Conservation (phyloP, 2,888 invertebrate species). For the Sepiola atlantica region DNA sequence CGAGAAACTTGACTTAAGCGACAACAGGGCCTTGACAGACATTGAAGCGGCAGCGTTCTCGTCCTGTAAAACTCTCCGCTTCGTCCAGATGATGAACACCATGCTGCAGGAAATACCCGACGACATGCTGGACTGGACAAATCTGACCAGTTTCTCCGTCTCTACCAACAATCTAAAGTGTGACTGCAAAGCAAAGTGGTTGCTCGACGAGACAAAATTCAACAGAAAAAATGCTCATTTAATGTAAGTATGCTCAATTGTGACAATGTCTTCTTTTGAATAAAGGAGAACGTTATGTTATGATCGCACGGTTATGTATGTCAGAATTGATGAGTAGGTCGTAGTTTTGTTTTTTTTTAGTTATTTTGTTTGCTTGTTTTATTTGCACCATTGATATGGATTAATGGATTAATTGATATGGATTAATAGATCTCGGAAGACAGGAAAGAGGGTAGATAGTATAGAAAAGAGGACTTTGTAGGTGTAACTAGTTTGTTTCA, state of each 20-base stretch:
- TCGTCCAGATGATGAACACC: background rate
- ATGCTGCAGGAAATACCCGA: background rate
- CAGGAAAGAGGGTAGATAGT: no score
- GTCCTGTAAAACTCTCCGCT: background rate
- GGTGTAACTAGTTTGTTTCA: no score
- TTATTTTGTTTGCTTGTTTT: no score
- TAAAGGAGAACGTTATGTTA: no score
- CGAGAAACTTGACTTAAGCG: constrained; percentile 2
- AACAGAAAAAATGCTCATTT: background rate
- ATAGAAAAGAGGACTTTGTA: no score
- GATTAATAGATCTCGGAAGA: no score
- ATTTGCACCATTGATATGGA: no score
- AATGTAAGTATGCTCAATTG: background rate
- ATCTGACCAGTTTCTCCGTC: background rate
- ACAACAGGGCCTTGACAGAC: background rate
- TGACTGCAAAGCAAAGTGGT: background rate
- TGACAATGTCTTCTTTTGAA: no score
- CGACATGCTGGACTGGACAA: background rate
- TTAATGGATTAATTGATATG: no score
- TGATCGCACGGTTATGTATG: no score
- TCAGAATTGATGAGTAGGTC: no score
- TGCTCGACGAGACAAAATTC: background rate
- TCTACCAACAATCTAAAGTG: background rate
- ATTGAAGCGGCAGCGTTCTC: background rate
- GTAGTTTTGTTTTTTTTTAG: no score